Conservation (phyloP, 2,797 vertebrate genomes). For the Falco novaeseelandiae region DNA sequence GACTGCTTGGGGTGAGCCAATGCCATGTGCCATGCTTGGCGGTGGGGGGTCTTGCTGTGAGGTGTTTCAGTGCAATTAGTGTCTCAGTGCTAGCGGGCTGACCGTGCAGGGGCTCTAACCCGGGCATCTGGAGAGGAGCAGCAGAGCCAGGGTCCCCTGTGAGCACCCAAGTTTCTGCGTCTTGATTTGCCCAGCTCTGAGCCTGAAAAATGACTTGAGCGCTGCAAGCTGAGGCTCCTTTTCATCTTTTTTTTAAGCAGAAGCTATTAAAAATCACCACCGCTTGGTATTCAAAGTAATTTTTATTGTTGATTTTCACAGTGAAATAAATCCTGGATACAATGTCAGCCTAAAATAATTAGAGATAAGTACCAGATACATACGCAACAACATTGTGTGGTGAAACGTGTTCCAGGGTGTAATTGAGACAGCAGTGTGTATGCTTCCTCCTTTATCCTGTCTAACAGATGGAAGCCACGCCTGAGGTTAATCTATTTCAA, state of each 20-base stretch:
- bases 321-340: not conserved
- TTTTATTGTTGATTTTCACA: conserved; percentile 49
- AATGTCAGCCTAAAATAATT: not conserved
- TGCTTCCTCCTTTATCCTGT: not conserved
- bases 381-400: not conserved
- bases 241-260: not conserved
- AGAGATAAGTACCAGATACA: not conserved
- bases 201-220: not conserved
- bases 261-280: not conserved
- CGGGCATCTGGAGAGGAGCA: not conserved
- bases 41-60: too few species aligned
- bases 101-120: not conserved
- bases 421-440: not conserved
- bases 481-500: not conserved
- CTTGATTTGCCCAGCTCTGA: not conserved
- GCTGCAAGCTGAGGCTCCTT: not conserved
- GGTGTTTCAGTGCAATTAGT: not conserved
- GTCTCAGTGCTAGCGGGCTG: too few species aligned
- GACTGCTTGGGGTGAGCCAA: accelerated
- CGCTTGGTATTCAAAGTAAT: not conserved
- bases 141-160: not conserved
- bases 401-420: not conserved
- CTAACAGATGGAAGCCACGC: not conserved
- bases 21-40: accelerated
- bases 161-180: accelerated